Evolutionary conservation across 92 coral and sea anemone species (phyloP), one percentile per base, ranked within the genome.

Genomic region (Galaxea fascicularis): DNA sequence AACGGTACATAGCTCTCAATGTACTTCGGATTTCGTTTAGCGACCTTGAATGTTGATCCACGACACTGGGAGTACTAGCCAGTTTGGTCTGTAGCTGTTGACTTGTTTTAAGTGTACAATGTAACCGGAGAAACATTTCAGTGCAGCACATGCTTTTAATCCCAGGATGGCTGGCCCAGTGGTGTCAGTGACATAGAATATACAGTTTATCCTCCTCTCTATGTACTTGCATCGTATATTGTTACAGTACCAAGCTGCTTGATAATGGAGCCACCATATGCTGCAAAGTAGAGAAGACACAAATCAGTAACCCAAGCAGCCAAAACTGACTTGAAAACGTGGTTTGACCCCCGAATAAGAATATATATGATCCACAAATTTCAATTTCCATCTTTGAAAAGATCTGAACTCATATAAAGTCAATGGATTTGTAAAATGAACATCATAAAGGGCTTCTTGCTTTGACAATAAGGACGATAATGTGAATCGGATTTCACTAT

Each of bases 131-230:
- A 82, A 87, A 57, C 68, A 28, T 65, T 82, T 67, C 24, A 82
- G 88, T 26, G 80, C 88, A 49, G 63, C 69, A 67, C 92, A 82
- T 17, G 85, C 88, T 79, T 82, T 74, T 74, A 81, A 24, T 20
- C 84, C 87, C 62, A 80, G 72, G 26, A 87, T 87, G 15, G 87
- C 86, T 24, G 77, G 91, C 10, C 82, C 87, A 8, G 60, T 4
- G 26, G 87, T 52, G 52, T 87, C 91, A 11, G n/a, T n/a, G n/a
- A n/a, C n/a, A n/a, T n/a, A n/a, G n/a, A n/a, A n/a, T n/a, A n/a
- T n/a, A n/a, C n/a, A n/a, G n/a, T n/a, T 49, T 10, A 49, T 49
- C 15, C 15, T 49, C 54, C 15, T 49, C 54, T 49, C 54, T 49
- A 10, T 1, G 54, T 49, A 49, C 54, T 49, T 49, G 0, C 54